A percentile compares a stretch with the other conserved stretches of the same genome.
phyloP scores from a whole-genome alignment of 2,888 invertebrate genomes.

The Dione vanillae region DNA sequence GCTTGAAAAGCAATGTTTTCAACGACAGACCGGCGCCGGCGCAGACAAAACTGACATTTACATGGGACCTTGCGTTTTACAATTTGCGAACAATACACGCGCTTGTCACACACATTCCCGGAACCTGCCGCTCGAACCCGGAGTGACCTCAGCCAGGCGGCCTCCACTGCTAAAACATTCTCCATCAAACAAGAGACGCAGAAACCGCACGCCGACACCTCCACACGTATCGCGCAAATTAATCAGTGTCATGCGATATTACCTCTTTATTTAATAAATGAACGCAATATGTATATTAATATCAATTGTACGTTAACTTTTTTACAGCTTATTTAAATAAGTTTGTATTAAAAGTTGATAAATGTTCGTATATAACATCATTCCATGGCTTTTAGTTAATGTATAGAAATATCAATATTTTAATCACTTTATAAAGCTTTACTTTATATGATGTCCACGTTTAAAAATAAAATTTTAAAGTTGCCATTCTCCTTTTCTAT shows the following conservation, averaged over 20 bases:
- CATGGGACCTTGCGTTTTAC: conserved; percentile 66
- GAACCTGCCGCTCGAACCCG: conserved; percentile 64
- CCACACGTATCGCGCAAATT: conserved; percentile 40
- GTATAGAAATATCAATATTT: too few relatives aligned
- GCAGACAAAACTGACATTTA: conserved; percentile 75
- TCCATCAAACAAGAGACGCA: conserved; percentile 47
- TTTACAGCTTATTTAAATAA: conserved; percentile 11
- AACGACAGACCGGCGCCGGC: conserved; percentile 65
- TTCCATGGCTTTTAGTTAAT: too few relatives aligned
- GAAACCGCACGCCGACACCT: conserved; percentile 38
- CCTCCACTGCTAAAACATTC: conserved; percentile 57
- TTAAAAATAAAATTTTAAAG: too few relatives aligned
- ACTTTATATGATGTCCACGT: too few relatives aligned
- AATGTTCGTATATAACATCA: too few relatives aligned
- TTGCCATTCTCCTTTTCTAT: too few relatives aligned
- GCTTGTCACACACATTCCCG: conserved; percentile 78
- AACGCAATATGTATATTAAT: conserved; percentile 1
- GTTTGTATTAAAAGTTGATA: neutral
- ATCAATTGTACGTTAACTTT: neutral
- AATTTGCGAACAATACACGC: conserved; percentile 70
- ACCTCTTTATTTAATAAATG: conserved; percentile 36
- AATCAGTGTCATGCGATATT: conserved; percentile 39
- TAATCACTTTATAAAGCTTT: too few relatives aligned
- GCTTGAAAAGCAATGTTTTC: conserved; percentile 48
- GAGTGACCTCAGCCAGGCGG: conserved; percentile 67